Evolutionary conservation across 2,113 vertebrate species (phyloP).

Genomic region (Periophthalmus modestus): DNA sequence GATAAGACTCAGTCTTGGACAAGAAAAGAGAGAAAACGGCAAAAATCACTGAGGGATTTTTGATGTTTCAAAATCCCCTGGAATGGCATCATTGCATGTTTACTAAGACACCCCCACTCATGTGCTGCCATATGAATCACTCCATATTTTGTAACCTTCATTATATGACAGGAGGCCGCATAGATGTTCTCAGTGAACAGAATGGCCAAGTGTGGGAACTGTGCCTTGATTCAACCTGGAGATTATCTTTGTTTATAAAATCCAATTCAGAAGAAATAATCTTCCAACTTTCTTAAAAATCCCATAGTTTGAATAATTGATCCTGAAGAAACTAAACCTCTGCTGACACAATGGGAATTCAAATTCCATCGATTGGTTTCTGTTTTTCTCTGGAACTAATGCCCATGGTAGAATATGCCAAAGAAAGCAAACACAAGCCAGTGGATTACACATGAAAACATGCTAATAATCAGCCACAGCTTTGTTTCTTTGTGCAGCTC

Average conservation of each 20-base stretch:
- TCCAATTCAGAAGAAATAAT: constrained; percentile 53
- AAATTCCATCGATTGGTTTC: constrained; percentile 48
- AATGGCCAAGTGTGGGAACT: constrained; percentile 44
- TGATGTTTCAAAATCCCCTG: neutral
- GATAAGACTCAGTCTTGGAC: neutral
- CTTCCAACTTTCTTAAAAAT: constrained; percentile 23
- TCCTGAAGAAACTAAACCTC: constrained; percentile 16
- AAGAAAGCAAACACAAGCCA: constrained; percentile 46
- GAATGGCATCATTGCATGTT: neutral
- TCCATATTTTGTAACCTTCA: neutral
- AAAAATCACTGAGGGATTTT: neutral
- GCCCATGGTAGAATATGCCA: constrained; percentile 45
- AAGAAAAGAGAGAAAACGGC: neutral
- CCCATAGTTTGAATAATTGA: constrained; percentile 14
- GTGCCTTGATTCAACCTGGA: neutral
- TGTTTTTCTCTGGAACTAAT: constrained; percentile 57
- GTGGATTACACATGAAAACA: constrained; percentile 45
- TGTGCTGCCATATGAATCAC: neutral
- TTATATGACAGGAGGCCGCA: neutral
- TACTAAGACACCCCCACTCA: neutral
- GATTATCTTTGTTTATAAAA: constrained; percentile 30
- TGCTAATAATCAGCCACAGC: constrained; percentile 48
- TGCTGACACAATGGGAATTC: constrained; percentile 36
- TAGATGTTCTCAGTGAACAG: neutral
- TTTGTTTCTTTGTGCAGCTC: constrained; percentile 47